Conservation (phyloP, 2,797 vertebrate genomes). For the Malurus leucopterus region DNA sequence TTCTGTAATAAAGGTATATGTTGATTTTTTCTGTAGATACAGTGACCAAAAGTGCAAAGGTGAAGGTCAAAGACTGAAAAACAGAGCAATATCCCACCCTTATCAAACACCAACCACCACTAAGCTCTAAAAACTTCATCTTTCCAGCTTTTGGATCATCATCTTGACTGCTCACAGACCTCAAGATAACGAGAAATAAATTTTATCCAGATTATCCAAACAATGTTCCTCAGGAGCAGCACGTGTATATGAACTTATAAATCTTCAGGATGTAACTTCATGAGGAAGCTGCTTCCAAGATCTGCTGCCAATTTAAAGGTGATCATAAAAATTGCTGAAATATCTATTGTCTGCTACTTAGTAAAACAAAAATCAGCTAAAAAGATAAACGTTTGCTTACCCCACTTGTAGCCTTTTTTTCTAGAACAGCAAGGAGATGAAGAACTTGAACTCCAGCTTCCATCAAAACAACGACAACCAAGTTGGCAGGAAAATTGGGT, state of each 20-base stretch:
- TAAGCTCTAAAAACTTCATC: not conserved
- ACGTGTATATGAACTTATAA: not conserved
- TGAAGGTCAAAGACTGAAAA: not conserved
- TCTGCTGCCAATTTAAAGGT: not conserved
- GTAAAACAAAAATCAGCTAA: not conserved
- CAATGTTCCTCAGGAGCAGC: not conserved
- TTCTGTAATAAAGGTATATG: not conserved
- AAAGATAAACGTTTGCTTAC: not conserved
- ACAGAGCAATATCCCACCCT: not conserved
- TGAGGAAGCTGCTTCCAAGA: not conserved
- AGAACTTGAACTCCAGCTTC: not conserved
- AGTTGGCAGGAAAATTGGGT: rapidly evolving
- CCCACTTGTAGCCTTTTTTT: rapidly evolving
- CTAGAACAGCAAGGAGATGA: not conserved
- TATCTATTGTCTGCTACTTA: not conserved
- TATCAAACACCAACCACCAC: too few relatives aligned
- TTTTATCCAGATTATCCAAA: not conserved
- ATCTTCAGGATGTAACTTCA: not conserved
- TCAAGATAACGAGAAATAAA: not conserved
- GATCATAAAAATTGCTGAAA: not conserved
- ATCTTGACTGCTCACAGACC: not conserved
- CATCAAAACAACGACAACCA: not conserved
- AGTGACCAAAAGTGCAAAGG: not conserved
- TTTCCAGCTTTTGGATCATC: not conserved
- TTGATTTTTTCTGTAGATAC: not conserved